Evolutionary conservation across 2,797 vertebrate species (phyloP), one percentile per base, ranked within the genome.

Genomic region (Xiphophorus birchmanni): DNA sequence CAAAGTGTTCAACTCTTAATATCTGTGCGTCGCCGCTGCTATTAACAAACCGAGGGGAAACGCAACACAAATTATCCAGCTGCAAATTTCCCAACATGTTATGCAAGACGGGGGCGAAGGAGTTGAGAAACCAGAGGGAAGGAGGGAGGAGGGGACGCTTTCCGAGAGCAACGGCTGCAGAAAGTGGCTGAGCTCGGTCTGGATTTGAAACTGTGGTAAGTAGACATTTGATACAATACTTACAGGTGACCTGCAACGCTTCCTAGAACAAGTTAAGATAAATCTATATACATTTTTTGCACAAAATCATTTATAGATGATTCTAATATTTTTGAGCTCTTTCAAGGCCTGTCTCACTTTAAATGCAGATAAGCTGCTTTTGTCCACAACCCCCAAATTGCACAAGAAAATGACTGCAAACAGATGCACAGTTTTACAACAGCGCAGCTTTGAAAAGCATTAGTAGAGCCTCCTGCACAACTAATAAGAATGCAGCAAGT

Each of bases 1-100:
- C 77, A 82, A 86, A 89, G 79, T 89, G 82, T 92, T 92, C 83
- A 87, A 90, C 85, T 92, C 87, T 80, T 90, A 81, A 91, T 91
- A 91, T 92, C 84, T 87, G 84, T 85, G 84, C 71, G 82, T 90
- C 5, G 74, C 42, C 4, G 15, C 75, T 83, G 79, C 85, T 82
- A 90, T 91, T 89, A 82, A 84, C 92, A 86, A 79, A 35, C 32
- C 3, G 32, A 74, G 76, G 45, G 42, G 42, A 78, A 80, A 42
- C 77, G 77, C 35, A 76, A 82, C 75, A 77, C 75, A 44, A 75
- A 88, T 84, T 82, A 84, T 82, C 45, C 82, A 83, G 79, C 35
- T 80, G 71, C 77, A 82, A n/a, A 85, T 86, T 89, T 54, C 60
- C 72, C 75, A 67, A 26, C 40, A 71, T 3, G 63, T 81, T 69